Conservation (phyloP, 2,797 vertebrate species). For the Pampus argenteus region DNA sequence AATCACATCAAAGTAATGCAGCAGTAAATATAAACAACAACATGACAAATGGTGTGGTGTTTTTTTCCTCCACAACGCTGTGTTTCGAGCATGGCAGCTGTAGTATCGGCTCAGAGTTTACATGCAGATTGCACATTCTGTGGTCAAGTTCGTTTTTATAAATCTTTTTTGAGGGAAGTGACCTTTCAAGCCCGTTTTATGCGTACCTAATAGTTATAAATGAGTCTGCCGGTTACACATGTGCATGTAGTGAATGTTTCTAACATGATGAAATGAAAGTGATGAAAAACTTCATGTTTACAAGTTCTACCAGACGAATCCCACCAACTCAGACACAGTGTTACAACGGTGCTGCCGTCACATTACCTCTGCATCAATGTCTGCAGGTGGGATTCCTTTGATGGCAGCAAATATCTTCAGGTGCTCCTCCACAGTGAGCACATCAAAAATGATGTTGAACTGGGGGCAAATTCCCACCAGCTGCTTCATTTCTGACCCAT, state of each 20-base stretch:
- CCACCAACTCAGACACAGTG: neutral
- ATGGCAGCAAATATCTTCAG: conserved; percentile 94
- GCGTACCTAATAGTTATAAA: no score
- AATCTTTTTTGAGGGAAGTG: no score
- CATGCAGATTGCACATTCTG: no score
- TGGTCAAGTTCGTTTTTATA: no score
- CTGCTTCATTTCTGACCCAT: conserved; percentile 92
- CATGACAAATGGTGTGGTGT: no score
- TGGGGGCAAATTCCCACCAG: conserved; percentile 96
- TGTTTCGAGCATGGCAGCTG: no score
- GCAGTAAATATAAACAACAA: no score
- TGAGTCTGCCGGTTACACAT: no score
- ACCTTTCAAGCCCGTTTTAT: no score
- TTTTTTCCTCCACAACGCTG: no score
- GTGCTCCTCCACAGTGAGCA: conserved; percentile 96
- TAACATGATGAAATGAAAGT: neutral
- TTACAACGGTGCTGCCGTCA: neutral
- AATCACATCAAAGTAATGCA: no score
- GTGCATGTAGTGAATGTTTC: neutral
- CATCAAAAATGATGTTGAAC: conserved; percentile 95
- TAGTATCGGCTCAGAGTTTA: no score
- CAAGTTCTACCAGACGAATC: neutral
- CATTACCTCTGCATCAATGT: conserved; percentile 89
- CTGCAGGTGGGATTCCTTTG: conserved; percentile 90
- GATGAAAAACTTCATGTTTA: neutral